These are phyloP conservation scores for Hippocampus kuda DNA, from an alignment of 2,797 vertebrate species.

Conservation along the genomic window DNA sequence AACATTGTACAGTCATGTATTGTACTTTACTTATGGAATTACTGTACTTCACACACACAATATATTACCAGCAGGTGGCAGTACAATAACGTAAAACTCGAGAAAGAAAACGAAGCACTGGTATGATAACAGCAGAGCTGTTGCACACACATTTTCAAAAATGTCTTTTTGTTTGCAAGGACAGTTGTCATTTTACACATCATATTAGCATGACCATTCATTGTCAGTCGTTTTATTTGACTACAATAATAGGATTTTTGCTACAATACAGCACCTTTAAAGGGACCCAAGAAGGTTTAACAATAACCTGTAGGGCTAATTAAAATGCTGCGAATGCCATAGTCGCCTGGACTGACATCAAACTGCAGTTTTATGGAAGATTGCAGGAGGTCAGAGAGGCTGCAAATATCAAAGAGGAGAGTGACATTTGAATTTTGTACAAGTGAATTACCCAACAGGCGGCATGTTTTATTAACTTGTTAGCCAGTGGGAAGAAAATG, in stretches of 20 bases:
- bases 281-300: neutral
- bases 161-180: neutral
- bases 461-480: neutral
- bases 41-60: neutral
- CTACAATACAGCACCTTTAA: neutral
- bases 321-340: neutral
- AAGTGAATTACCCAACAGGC: neutral
- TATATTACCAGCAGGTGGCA: conserved; percentile 1
- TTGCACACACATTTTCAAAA: neutral
- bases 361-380: neutral
- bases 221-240: neutral
- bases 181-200: neutral
- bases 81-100: neutral
- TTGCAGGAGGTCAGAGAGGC: neutral
- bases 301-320: neutral
- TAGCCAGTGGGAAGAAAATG: neutral
- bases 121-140: neutral
- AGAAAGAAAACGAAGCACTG: neutral
- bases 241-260: neutral
- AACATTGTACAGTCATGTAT: neutral
- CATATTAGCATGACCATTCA: neutral
- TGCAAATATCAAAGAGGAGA: neutral
- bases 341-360: neutral
- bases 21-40: neutral
- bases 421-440: neutral